phyloP scores from a whole-genome alignment of 1,140 invertebrate genomes.

The Trialeurodes vaporariorum region DNA sequence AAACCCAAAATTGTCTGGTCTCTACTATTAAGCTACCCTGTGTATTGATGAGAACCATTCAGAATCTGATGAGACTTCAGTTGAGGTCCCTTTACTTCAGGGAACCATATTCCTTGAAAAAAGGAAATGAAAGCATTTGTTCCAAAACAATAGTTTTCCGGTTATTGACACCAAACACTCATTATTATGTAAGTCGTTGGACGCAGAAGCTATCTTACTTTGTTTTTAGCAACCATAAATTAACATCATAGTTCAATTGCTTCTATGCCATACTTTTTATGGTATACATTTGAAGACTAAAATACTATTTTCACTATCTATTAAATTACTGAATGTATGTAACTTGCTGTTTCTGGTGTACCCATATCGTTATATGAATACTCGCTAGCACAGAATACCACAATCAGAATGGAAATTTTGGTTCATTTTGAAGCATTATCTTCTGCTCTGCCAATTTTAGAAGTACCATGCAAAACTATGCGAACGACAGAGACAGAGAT shows the following conservation, averaged over 20 bases:
- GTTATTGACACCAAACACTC: neutral
- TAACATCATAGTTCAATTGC: no score
- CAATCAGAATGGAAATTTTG: neutral
- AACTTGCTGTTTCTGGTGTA: no score
- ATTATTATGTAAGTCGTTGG: neutral
- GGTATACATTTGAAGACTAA: neutral
- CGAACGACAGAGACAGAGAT: no score
- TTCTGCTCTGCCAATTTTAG: neutral
- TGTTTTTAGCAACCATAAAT: no score
- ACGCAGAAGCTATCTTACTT: no score
- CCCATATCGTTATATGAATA: no score
- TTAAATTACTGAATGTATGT: no score
- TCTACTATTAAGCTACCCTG: no score
- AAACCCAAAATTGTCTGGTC: no score
- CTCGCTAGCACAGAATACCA: neutral
- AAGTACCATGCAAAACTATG: neutral
- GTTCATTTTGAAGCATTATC: neutral
- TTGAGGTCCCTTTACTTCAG: no score
- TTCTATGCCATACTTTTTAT: neutral
- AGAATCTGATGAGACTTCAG: no score
- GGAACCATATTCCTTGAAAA: neutral
- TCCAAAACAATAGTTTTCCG: neutral
- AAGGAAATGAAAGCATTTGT: neutral
- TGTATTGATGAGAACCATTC: no score
- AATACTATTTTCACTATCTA: neutral